Percentiles rank a stretch among this genome's conserved stretches.
phyloP scores from a whole-genome alignment of 2,888 invertebrate species.

The Tineola bisselliella region DNA sequence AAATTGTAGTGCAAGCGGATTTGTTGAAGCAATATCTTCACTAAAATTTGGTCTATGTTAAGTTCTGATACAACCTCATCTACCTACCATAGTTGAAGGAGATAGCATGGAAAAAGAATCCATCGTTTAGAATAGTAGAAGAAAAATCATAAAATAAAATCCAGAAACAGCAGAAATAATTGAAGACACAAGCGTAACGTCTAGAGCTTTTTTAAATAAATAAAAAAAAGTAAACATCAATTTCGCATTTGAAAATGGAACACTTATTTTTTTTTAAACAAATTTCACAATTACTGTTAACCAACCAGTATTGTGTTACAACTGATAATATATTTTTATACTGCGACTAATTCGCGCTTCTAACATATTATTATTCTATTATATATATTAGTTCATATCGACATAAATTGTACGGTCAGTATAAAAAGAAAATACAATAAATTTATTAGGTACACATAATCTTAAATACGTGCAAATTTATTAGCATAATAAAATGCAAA shows the following conservation, averaged over 20 bases:
- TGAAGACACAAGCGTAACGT: background rate
- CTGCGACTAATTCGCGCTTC: too few relatives aligned
- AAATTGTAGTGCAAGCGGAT: conserved; percentile 3
- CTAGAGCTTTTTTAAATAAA: background rate
- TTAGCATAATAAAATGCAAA: too few relatives aligned
- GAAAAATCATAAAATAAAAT: background rate
- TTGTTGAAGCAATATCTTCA: background rate
- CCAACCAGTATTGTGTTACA: too few relatives aligned
- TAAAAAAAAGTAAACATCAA: background rate
- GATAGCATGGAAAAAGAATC: conserved; percentile 66
- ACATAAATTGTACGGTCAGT: too few relatives aligned
- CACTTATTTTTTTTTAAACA: background rate
- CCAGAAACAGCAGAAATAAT: background rate
- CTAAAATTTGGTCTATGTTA: conserved; percentile 30
- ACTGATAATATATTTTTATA: too few relatives aligned
- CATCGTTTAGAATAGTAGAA: conserved; percentile 45
- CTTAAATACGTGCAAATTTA: too few relatives aligned
- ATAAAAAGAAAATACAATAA: too few relatives aligned
- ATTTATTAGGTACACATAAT: too few relatives aligned
- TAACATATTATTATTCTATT: too few relatives aligned
- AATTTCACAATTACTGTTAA: too few relatives aligned
- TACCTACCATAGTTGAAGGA: conserved; percentile 67
- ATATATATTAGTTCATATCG: too few relatives aligned
- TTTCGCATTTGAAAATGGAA: background rate
- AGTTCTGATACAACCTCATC: conserved; percentile 63